A percentile compares a stretch with the other conserved stretches of the same genome.
Conservation (phyloP, 1,140 invertebrate species). For the Drosophila albomicans region DNA sequence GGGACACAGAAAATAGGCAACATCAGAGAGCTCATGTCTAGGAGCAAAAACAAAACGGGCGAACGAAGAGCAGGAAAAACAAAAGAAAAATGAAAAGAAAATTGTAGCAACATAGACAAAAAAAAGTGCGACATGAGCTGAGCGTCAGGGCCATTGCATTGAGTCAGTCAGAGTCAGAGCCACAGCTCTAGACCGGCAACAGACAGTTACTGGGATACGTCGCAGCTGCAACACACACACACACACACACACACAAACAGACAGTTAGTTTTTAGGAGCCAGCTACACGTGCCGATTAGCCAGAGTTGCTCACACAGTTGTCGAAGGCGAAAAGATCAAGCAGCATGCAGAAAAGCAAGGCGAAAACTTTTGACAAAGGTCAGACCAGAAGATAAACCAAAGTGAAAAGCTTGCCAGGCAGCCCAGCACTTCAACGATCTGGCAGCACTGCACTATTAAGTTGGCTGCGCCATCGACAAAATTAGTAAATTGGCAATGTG, state of each 20-base stretch:
- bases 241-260: slow-evolving; percentile 7
- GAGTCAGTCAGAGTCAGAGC: slow-evolving; percentile 44
- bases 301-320: slow-evolving; percentile 5
- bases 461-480: slow-evolving; percentile 1
- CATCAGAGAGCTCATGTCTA: slow-evolving; percentile 77
- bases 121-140: slow-evolving; percentile 60
- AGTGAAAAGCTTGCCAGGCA: slow-evolving; percentile 2
- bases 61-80: slow-evolving; percentile 17
- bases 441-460: slow-evolving; percentile 4
- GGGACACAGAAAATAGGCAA: slow-evolving; percentile 69
- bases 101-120: slow-evolving; percentile 71
- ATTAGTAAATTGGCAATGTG: slow-evolving; percentile 3
- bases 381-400: slow-evolving; percentile 19
- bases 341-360: slow-evolving; percentile 30
- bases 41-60: slow-evolving; percentile 41
- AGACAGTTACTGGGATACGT: slow-evolving; percentile 42
- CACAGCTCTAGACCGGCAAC: slow-evolving; percentile 43
- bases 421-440: slow-evolving; percentile 6
- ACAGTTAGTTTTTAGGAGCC: slow-evolving; percentile 30
- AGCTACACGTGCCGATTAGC: slow-evolving; percentile 46
- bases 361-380: slow-evolving; percentile 27
- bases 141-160: slow-evolving; percentile 53
- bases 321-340: slow-evolving; percentile 42
- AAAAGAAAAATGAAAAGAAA: slow-evolving; percentile 53
- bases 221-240: slow-evolving; percentile 36